Conservation (phyloP, 1,140 invertebrate genomes). For the Branchinecta lindahli region DNA sequence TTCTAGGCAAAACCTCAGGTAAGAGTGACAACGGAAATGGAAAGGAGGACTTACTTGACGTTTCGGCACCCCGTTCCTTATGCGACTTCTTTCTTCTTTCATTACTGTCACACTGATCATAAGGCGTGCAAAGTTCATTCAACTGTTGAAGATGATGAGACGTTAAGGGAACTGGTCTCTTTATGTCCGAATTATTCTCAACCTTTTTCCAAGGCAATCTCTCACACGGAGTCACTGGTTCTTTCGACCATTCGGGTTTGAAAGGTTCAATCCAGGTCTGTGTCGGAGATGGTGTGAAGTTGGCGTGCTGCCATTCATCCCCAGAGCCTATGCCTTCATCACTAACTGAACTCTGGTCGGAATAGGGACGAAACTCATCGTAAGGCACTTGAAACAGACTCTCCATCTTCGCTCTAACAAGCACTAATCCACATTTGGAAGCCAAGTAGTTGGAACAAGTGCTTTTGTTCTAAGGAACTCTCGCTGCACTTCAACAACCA, state of each 20-base stretch:
- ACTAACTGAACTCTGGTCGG: neutral
- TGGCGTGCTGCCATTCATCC: neutral
- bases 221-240: no score
- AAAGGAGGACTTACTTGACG: no score
- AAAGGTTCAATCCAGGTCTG: neutral
- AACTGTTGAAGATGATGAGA: slow-evolving; percentile 31
- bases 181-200: neutral
- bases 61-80: no score
- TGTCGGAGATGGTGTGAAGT: neutral
- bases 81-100: no score
- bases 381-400: slow-evolving; percentile 3
- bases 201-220: neutral
- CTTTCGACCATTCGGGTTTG: no score
- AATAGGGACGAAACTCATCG: neutral
- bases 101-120: no score
- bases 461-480: neutral
- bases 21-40: no score
- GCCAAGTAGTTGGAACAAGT: neutral
- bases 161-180: slow-evolving; percentile 24
- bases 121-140: slow-evolving; percentile 30
- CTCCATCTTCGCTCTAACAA: neutral
- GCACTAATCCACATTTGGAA: slow-evolving; percentile 6
- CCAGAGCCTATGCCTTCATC: slow-evolving; percentile 1
- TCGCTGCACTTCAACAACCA: no score
- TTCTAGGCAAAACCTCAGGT: no score